Evolutionary conservation across 2,888 invertebrate genomes (phyloP).

Genomic region (Chrysolina americana): DNA sequence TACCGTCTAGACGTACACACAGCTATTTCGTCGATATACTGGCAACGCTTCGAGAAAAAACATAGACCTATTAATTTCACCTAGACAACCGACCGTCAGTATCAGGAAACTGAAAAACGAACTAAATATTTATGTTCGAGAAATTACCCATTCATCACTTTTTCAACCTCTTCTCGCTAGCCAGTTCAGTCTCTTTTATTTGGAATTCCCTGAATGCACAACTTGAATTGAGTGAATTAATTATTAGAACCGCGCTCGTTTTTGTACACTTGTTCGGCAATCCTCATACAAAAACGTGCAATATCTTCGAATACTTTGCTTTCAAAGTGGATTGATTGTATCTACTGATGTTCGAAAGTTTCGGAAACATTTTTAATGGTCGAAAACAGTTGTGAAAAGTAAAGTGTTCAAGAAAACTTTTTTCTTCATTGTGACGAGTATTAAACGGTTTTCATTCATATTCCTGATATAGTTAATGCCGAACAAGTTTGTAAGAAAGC

Average conservation of each 20-base stretch:
- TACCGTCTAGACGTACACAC: background rate
- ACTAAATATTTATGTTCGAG: conserved; percentile 27
- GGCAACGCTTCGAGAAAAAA: conserved; percentile 15
- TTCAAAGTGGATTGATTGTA: no score
- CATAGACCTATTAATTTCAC: conserved; percentile 23
- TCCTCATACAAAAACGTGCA: no score
- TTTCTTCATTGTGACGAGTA: no score
- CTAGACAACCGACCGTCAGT: conserved; percentile 23
- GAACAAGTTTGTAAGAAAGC: no score
- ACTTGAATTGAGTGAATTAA: background rate
- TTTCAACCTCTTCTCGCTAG: background rate
- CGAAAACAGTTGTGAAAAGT: no score
- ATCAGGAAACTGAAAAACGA: conserved; percentile 30
- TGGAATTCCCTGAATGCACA: background rate
- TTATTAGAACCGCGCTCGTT: background rate
- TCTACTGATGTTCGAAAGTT: no score
- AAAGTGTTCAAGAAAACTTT: no score
- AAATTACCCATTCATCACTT: conserved; percentile 30
- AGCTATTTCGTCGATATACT: conserved; percentile 2
- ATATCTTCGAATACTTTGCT: no score
- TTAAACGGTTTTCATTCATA: no score
- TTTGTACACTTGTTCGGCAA: no score
- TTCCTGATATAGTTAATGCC: no score
- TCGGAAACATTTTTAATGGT: no score
- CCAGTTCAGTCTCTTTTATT: background rate